Conservation (phyloP, 1,140 invertebrate species). For the Drosophila parvula region DNA sequence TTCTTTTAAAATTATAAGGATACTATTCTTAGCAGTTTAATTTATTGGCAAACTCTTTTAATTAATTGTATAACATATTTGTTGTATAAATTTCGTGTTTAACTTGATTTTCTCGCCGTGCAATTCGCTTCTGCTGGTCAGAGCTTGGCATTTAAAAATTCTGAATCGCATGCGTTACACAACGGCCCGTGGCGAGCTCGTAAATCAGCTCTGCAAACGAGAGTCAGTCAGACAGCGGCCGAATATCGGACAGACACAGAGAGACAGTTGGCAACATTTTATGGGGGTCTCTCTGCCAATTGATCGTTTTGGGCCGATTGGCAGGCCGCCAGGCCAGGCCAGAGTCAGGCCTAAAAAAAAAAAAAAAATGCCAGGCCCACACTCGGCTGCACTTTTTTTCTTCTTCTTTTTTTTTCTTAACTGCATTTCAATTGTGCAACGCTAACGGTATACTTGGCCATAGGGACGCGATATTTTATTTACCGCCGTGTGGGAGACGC, state of each 20-base stretch:
- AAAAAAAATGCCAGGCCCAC: constrained; percentile 37
- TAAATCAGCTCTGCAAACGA: constrained; percentile 78
- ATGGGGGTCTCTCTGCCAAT: constrained; percentile 74
- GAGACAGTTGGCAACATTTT: constrained; percentile 71
- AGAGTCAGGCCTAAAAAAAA: constrained; percentile 16
- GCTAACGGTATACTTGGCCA: constrained; percentile 70
- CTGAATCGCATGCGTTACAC: constrained; percentile 83
- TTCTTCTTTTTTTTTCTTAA: constrained; percentile 52
- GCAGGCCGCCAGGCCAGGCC: constrained; percentile 56
- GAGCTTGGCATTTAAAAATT: constrained; percentile 77
- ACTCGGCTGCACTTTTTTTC: constrained; percentile 62
- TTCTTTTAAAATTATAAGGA: no score
- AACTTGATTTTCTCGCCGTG: not conserved
- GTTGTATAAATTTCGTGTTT: not conserved
- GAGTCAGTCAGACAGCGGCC: constrained; percentile 64
- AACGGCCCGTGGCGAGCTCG: constrained; percentile 81
- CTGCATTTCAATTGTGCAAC: constrained; percentile 79
- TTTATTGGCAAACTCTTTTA: not conserved
- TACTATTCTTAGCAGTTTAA: not conserved
- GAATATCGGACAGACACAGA: constrained; percentile 7
- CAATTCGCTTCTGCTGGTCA: constrained; percentile 60
- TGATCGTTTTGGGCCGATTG: constrained; percentile 77
- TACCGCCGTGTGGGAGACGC: constrained; percentile 55
- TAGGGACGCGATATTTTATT: constrained; percentile 43
- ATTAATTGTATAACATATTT: not conserved